phyloP scores from a whole-genome alignment of 2,113 vertebrate genomes.

The Equus quagga region DNA sequence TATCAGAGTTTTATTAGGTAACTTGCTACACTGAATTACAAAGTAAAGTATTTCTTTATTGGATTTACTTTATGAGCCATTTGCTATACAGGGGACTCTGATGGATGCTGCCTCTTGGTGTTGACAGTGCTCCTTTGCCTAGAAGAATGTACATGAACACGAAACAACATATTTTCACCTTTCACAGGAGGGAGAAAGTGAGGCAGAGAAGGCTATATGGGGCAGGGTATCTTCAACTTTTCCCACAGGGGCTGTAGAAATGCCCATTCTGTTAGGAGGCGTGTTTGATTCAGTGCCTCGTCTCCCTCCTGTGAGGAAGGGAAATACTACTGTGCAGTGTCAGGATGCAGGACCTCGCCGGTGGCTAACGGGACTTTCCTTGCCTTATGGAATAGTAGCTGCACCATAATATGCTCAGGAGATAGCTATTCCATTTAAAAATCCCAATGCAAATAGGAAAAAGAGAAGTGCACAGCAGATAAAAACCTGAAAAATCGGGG shows the following conservation, averaged over 20 bases:
- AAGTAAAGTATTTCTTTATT: slow-evolving; percentile 36
- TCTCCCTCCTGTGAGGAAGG: background rate
- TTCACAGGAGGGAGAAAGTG: background rate
- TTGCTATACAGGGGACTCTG: background rate
- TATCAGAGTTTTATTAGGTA: slow-evolving; percentile 50
- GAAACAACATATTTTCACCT: background rate
- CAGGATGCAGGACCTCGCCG: too few relatives aligned
- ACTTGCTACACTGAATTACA: background rate
- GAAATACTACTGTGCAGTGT: background rate
- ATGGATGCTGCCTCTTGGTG: background rate
- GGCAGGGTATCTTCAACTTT: background rate
- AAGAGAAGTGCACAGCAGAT: background rate
- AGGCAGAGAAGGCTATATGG: background rate
- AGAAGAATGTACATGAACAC: background rate
- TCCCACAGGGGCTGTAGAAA: background rate
- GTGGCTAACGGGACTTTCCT: background rate
- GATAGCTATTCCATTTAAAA: background rate
- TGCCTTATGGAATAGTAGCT: background rate
- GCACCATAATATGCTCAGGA: background rate
- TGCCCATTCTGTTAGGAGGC: background rate
- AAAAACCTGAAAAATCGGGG: background rate
- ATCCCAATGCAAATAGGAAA: background rate
- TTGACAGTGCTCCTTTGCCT: background rate
- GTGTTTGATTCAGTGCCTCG: background rate
- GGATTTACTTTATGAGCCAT: slow-evolving; percentile 44